phyloP scores from a whole-genome alignment of 1,140 invertebrate species.

The Branchinecta lynchi region DNA sequence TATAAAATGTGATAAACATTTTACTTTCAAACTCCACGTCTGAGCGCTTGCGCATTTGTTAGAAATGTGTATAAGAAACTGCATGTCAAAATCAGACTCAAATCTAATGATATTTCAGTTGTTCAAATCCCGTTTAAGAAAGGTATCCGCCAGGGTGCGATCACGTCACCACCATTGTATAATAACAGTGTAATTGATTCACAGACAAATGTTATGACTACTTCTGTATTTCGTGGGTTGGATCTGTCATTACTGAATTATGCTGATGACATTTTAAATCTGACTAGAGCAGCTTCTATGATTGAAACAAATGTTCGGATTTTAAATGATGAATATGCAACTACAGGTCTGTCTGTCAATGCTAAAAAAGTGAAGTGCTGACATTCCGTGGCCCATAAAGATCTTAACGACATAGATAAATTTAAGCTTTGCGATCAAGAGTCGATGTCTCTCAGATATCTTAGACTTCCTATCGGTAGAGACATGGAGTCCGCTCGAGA shows the following conservation, averaged over 20 bases:
- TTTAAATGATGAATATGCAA: not conserved
- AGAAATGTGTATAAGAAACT: constrained; percentile 3
- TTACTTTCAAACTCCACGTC: too few species aligned
- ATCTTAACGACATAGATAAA: not conserved
- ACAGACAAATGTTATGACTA: constrained; percentile 2
- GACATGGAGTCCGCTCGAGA: not conserved
- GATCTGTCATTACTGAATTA: too few species aligned
- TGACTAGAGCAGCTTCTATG: not conserved
- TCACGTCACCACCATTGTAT: constrained; percentile 5
- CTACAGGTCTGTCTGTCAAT: constrained; percentile 1
- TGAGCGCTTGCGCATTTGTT: too few species aligned
- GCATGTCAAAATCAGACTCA: not conserved
- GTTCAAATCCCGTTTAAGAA: constrained; percentile 1
- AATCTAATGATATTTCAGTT: constrained; percentile 7
- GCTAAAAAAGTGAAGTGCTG: constrained; percentile 1
- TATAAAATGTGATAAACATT: too few species aligned
- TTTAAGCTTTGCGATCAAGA: not conserved
- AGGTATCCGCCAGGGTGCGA: constrained; percentile 8
- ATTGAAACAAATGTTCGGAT: not conserved
- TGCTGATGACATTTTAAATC: constrained; percentile 9
- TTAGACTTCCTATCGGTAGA: constrained; percentile 1
- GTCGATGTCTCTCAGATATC: constrained; percentile 5
- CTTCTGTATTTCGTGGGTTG: not conserved
- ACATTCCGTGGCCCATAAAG: constrained; percentile 2
- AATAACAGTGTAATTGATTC: not conserved